Evolutionary conservation across 1,140 invertebrate genomes (phyloP).

Genomic region (Heliconius congener): DNA sequence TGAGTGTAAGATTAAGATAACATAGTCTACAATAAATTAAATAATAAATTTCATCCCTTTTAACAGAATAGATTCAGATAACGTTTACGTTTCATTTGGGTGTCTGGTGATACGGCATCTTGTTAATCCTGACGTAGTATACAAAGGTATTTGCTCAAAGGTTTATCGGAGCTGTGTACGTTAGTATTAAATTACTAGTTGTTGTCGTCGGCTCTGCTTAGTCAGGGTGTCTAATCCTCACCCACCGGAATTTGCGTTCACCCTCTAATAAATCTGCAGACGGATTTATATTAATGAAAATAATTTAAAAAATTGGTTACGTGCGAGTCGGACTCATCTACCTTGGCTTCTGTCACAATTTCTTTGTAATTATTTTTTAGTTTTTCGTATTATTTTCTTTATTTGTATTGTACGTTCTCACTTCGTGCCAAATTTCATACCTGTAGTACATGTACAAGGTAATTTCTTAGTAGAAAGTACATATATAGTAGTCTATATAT

Average conservation of each 20-base stretch:
- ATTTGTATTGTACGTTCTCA: too few relatives aligned
- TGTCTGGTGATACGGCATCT: conserved; percentile 17
- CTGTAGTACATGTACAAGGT: too few relatives aligned
- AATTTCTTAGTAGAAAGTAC: too few relatives aligned
- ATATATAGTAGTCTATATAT: too few relatives aligned
- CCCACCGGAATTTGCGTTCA: conserved; percentile 12
- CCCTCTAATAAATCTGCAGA: background rate
- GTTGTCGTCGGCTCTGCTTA: conserved; percentile 26
- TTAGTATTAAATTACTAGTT: conserved; percentile 36
- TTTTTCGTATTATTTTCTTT: too few relatives aligned
- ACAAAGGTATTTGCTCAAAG: conserved; percentile 26
- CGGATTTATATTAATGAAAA: background rate
- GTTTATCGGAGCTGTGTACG: conserved; percentile 24
- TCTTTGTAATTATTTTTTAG: too few relatives aligned
- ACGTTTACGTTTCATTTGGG: conserved; percentile 21
- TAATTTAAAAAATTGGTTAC: too few relatives aligned
- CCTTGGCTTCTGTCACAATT: background rate
- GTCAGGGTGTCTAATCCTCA: conserved; percentile 29
- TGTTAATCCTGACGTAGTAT: conserved; percentile 18
- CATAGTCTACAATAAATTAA: background rate
- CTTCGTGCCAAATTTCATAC: too few relatives aligned
- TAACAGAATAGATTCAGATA: background rate
- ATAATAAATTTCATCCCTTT: background rate
- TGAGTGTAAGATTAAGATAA: background rate
- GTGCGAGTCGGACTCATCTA: too few relatives aligned